Evolutionary conservation across 1,140 invertebrate species (phyloP).

Genomic region (Saccostrea cuccullata): DNA sequence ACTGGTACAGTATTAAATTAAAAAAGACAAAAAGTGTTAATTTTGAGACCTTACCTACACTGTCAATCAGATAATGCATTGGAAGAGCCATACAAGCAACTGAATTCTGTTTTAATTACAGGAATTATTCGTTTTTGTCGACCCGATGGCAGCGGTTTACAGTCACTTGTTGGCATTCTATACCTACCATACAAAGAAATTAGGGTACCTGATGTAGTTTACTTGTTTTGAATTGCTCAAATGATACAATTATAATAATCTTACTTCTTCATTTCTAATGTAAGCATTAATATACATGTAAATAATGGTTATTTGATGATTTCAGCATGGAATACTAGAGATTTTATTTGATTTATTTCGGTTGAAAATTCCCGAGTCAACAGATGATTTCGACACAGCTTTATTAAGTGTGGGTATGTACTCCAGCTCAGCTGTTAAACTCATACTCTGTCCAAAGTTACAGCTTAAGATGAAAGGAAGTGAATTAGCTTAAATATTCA

Average conservation of each 20-base stretch:
- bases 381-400: constrained; percentile 92
- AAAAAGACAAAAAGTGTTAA: background rate
- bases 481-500: too few relatives aligned
- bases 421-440: background rate
- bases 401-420: constrained; percentile 85
- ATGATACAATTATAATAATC: too few relatives aligned
- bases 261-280: background rate
- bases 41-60: background rate
- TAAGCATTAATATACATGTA: background rate
- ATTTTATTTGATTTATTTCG: constrained; percentile 93
- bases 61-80: background rate
- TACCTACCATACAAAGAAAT: constrained; percentile 93
- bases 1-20: too few relatives aligned
- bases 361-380: constrained; percentile 91
- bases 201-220: constrained; percentile 81
- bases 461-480: too few relatives aligned
- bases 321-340: constrained; percentile 92
- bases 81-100: background rate
- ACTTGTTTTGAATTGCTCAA: too few relatives aligned
- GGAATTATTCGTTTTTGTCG: constrained; percentile 78
- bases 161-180: constrained; percentile 91
- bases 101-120: constrained; percentile 54
- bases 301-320: background rate
- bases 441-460: too few relatives aligned
- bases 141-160: constrained; percentile 81